A percentile compares a stretch with the other conserved stretches of the same genome.
Evolutionary conservation across 2,113 vertebrate species (phyloP).

Genomic region (Hymenochirus boettgeri): DNA sequence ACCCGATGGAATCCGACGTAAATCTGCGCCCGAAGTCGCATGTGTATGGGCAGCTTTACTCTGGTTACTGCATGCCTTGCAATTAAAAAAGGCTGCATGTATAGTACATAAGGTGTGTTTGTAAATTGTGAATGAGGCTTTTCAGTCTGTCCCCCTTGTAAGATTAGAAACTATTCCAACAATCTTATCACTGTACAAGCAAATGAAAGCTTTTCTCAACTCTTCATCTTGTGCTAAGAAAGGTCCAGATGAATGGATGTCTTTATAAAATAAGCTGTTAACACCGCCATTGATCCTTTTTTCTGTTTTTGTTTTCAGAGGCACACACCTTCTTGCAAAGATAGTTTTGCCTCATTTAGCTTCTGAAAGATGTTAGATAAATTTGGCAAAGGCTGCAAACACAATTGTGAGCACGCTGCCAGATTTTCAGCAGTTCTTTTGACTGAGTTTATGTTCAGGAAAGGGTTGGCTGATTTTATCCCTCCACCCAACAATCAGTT

Average conservation of each 20-base stretch:
- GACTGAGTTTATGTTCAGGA: conserved; percentile 22
- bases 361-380: conserved; percentile 36
- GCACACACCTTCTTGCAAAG: conserved; percentile 7
- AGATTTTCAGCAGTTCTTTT: conserved; percentile 16
- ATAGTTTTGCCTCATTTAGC: conserved; percentile 6
- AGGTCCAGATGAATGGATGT: not conserved
- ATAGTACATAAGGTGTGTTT: too few relatives aligned
- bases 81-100: too few relatives aligned
- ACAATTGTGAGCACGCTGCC: not conserved
- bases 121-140: too few relatives aligned
- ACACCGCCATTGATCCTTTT: too few relatives aligned
- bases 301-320: not conserved
- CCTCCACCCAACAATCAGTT: conserved; percentile 22
- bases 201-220: too few relatives aligned
- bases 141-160: too few relatives aligned
- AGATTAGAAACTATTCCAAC: too few relatives aligned
- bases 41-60: too few relatives aligned
- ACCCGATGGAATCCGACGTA: too few relatives aligned
- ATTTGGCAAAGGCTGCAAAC: conserved; percentile 26
- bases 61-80: too few relatives aligned
- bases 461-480: not conserved
- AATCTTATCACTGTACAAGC: too few relatives aligned
- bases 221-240: not conserved
- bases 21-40: too few relatives aligned
- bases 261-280: not conserved